Base-by-base conservation (phyloP, 2,888 invertebrate species). In the Tachina fera region DNA sequence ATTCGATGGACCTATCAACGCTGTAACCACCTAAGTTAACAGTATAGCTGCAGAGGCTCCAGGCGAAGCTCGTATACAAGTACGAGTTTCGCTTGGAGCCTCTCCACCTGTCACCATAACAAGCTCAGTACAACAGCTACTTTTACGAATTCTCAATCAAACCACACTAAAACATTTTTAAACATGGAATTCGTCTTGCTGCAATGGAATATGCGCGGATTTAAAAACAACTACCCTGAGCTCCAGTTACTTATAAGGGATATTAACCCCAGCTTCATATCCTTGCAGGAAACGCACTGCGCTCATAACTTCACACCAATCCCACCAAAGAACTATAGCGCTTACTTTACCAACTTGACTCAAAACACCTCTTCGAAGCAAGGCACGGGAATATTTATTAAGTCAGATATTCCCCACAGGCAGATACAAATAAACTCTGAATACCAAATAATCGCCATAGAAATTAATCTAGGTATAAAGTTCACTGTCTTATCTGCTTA, bases 351-450 rank as follows among this genome's bases (percentile, higher is more conserved):
- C 16, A 68, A 68, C 39, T 39, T 41, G 6, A 11, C 8, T 1
- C 51, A 39, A 68, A 68, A 68, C 16, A 51, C n/a, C 4, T 39
- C n/a, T 16, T 49, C 49, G 41, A 49, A 68, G 13, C 58, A 71
- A 58, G 58, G 47, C 10, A 56, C 43, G n/a, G 45, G 71, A 45
- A 58, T 71, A 22, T 71, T 45, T n/a, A 43, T 45, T 5, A 61
- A 61, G 11, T 61, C 61, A 0, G 61, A 43, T 43, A 61, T 43
- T 61, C 43, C 61, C 0, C 45, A 71, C n/a, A 71, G 19, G n/a
- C 56, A 45, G 22, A 45, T 71, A 2, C 45, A 58, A 31, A 45
- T 8, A 22, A 47, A 58, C 22, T 19, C 45, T 13, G 2, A 1
- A 1, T 63, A 45, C 13, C 45, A 63, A 45, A 13, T 45, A 1